Conservation (phyloP, 2,797 vertebrate species). For the Esox masquinongy region DNA sequence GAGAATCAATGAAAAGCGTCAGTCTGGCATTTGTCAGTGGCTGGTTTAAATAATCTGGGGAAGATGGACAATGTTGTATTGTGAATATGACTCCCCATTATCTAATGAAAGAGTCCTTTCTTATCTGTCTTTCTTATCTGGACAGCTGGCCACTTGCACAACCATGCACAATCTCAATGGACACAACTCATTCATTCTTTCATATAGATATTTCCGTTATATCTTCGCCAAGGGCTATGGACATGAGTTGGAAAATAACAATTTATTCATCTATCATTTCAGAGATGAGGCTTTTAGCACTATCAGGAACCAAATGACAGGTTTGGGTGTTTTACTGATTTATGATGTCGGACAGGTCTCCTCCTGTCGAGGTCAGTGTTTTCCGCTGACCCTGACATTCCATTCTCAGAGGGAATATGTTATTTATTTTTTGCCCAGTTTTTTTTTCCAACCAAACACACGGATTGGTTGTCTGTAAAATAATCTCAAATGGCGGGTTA, state of each 20-base stretch:
- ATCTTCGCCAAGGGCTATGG: slow-evolving; percentile 41
- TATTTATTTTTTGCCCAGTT: neutral
- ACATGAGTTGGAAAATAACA: neutral
- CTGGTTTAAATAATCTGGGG: slow-evolving; percentile 68
- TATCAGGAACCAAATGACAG: neutral
- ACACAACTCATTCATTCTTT: neutral
- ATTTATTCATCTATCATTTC: neutral
- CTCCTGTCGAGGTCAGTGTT: neutral
- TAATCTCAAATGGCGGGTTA: too few species aligned
- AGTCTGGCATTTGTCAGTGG: slow-evolving; percentile 48
- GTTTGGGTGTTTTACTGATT: neutral
- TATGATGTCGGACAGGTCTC: neutral
- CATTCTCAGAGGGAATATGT: neutral
- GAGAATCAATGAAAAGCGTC: slow-evolving; percentile 49
- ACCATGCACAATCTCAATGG: slow-evolving; percentile 20
- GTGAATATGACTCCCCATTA: slow-evolving; percentile 38
- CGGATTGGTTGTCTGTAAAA: too few species aligned
- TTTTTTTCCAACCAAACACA: neutral
- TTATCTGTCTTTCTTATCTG: slow-evolving; percentile 31
- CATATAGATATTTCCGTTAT: neutral
- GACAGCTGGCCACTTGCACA: slow-evolving; percentile 14
- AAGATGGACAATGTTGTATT: slow-evolving; percentile 62
- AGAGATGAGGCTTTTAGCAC: neutral
- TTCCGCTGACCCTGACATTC: neutral
- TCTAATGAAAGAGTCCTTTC: slow-evolving; percentile 27